Evolutionary conservation across 2,113 vertebrate species (phyloP), one percentile per base, ranked within the genome.

Genomic region (Pardalotus punctatus): DNA sequence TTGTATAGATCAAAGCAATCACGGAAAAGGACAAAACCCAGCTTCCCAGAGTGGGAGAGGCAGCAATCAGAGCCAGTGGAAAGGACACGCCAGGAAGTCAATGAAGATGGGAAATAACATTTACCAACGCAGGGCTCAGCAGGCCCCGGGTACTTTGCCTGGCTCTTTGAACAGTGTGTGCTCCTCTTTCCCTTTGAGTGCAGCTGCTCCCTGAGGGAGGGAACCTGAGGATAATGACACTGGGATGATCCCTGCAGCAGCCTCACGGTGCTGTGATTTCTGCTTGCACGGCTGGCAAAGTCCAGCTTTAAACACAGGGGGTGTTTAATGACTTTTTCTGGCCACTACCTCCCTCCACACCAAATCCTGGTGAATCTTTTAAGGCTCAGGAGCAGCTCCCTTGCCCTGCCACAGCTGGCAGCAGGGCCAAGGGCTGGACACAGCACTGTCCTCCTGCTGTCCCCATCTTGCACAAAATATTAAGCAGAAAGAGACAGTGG

Each of bases 21-120:
- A 96, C 5, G 0, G 21, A 21, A n/a, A 85, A 95, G 95, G 91
- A 93, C 87, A 94, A 91, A 97, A 11, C 50, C 73, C 87, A 53
- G 91, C 78, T 88, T 58, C 90, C 93, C 83, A 31, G 94, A 81
- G 93, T 24, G 12, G 95, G 76, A 92, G 80, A 97, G 82, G 93
- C 81, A 94, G 96, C 95, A 97, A 96, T 97, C 95, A 96, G 95
- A 92, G 88, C 72, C 74, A 73, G 81, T 88, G 76, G 77, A 97
- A 93, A 96, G 94, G 95, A 97, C 97, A 76, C 86, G 12, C 91
- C 27, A 0, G 96, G 92, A 60, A 95, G 96, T 65, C 92, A 83
- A 84, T 74, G 81, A 96, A 79, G 77, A 87, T 93, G 94, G 91
- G 76, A 96, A 98, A 96, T 81, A 85, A 88, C 93, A 95, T 92